phyloP scores from a whole-genome alignment of 2,113 vertebrate genomes.

The Leptobrachium leishanense region DNA sequence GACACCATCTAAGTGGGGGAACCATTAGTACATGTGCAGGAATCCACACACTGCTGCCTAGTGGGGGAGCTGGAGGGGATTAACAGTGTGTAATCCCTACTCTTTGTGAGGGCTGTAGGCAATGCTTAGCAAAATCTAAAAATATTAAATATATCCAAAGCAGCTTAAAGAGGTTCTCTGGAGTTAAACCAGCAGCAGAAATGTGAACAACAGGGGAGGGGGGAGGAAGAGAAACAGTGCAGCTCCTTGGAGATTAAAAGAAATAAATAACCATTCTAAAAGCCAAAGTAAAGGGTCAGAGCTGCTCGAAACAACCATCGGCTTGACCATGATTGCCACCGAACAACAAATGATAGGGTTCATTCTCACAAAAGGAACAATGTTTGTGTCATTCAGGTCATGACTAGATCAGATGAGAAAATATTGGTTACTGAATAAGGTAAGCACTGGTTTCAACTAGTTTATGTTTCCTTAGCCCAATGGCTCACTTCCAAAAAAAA shows the following conservation, averaged over 20 bases:
- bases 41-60: not conserved
- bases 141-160: constrained; percentile 43
- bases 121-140: constrained; percentile 12
- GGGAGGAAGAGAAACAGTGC: not conserved
- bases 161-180: constrained; percentile 25
- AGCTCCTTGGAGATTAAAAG: constrained; percentile 10
- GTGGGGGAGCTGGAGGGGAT: not conserved
- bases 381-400: not conserved
- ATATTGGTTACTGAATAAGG: no score
- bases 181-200: constrained; percentile 39
- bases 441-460: no score
- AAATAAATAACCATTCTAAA: not conserved
- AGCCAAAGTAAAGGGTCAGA: not conserved
- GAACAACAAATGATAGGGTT: not conserved
- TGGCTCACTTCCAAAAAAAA: no score
- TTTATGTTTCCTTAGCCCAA: no score
- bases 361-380: not conserved
- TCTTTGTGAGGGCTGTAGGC: not conserved
- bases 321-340: not conserved
- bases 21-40: not conserved
- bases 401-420: not conserved
- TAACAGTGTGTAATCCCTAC: constrained; percentile 6
- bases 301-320: not conserved
- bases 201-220: constrained; percentile 11
- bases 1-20: no score